A percentile compares a stretch with the other conserved stretches of the same genome.
phyloP scores from a whole-genome alignment of 2,797 vertebrate genomes.

The Pantherophis alleghaniensis region DNA sequence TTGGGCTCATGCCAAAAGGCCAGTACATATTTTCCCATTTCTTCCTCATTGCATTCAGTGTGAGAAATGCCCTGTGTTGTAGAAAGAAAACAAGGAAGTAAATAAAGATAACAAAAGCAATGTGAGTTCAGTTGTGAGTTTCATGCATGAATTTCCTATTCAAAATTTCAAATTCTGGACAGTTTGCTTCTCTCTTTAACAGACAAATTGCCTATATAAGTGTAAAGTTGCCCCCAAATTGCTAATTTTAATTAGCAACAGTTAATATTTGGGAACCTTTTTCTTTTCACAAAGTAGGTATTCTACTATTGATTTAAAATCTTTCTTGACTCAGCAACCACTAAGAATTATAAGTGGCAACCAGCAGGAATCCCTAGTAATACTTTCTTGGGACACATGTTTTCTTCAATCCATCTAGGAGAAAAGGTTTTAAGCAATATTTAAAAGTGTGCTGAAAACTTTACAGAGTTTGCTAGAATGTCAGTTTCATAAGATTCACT shows the following conservation, averaged over 20 bases:
- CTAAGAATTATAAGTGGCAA: neutral
- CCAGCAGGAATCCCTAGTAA: neutral
- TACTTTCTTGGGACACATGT: neutral
- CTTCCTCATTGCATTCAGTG: neutral
- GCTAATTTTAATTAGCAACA: neutral
- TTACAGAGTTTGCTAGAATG: neutral
- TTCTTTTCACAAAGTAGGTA: neutral
- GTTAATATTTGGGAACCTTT: neutral
- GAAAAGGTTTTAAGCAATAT: neutral
- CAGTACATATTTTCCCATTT: neutral
- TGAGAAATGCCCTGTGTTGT: neutral
- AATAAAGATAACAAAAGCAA: neutral
- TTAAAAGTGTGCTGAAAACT: too few relatives aligned
- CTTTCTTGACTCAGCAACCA: neutral
- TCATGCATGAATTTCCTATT: neutral
- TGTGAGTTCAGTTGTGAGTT: neutral
- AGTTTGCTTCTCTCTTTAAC: neutral
- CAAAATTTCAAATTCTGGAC: neutral
- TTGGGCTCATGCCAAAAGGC: neutral
- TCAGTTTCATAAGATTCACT: neutral
- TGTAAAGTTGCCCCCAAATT: neutral
- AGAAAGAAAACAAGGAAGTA: constrained; percentile 20
- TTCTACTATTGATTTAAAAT: neutral
- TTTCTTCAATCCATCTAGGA: neutral
- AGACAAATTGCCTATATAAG: neutral